A percentile compares a stretch with the other conserved stretches of the same genome.
These are phyloP conservation scores for Malacosoma neustria DNA, from an alignment of 2,888 invertebrate genomes.

Conservation along the genomic window DNA sequence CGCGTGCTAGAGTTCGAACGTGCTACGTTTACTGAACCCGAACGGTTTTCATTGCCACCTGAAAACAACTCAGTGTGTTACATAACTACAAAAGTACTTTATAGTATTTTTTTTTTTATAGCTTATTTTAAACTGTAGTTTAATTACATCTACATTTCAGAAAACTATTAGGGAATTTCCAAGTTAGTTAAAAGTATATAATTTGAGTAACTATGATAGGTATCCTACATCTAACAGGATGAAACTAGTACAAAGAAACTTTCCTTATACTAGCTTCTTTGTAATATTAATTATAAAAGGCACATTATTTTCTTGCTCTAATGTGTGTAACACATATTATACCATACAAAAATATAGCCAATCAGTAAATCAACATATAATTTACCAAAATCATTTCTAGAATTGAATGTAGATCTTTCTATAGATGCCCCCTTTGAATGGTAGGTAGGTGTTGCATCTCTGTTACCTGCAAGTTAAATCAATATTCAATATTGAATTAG, in stretches of 20 bases:
- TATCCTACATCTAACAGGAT: too few species aligned
- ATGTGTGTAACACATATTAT: constrained; percentile 13
- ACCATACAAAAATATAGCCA: background rate
- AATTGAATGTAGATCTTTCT: constrained; percentile 63
- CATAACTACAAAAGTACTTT: too few species aligned
- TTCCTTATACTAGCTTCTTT: constrained; percentile 7
- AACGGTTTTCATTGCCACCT: constrained; percentile 32
- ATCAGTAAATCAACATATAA: constrained; percentile 12
- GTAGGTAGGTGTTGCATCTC: constrained; percentile 46
- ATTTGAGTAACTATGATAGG: too few species aligned
- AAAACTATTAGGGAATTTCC: too few species aligned
- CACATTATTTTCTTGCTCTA: constrained; percentile 11
- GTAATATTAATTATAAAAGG: background rate
- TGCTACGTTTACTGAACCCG: constrained; percentile 40
- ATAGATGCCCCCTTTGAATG: constrained; percentile 65
- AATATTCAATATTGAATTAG: background rate
- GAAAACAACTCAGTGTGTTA: too few species aligned
- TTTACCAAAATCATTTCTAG: constrained; percentile 56
- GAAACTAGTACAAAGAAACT: too few species aligned
- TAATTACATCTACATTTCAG: too few species aligned
- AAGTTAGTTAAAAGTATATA: too few species aligned
- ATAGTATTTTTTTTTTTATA: too few species aligned
- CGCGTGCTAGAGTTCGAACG: constrained; percentile 44
- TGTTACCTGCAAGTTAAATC: constrained; percentile 35
- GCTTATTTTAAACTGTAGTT: too few species aligned